Evolutionary conservation across 2,888 invertebrate genomes (phyloP), one percentile per base, ranked within the genome.

Genomic region (Chirona hameri): DNA sequence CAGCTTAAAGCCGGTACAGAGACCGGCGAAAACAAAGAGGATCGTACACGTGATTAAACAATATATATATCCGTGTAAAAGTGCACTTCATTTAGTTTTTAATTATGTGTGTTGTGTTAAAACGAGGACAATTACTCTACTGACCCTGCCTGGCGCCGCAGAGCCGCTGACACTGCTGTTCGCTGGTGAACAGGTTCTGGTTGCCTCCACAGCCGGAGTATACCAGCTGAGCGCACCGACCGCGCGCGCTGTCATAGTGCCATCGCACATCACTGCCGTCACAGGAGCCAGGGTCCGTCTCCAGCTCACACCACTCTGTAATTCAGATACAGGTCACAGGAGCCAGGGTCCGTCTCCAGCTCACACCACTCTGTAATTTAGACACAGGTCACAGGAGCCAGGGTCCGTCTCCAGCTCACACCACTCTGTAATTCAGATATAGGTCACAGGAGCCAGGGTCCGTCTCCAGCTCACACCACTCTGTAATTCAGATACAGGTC

Each of bases 141-240:
- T 72, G 39, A 76, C 76, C 76, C 46, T 76, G 76, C 0, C 24
- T 76, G 76, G 39, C 24, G 76, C 24, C 39, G 76, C 76, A 76
- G 1, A 24, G 76, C n/a, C 21, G 39, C 76, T 76, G 24, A 86
- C 96, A 96, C 81, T 91, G 92, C 79, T 90, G 88, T 87, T 93
- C 90, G 0, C 91, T 90, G 15, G 87, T 92, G 89, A 97, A 97
- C 82, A 95, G 90, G 88, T 97, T 97, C 82, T 93, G 93, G 86
- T 94, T 95, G 57, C 96, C 96, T 65, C 90, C 91, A 87, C 96
- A 96, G 82, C 95, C 95, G 10, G 94, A 93, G 87, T 93, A 97
- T 81, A 90, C 88, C 89, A 97, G 97, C 86, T 92, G 91, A 84
- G 91, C 91, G 88, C 97, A 97, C 24, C 91, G 90, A 65, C 94